Base-by-base conservation (phyloP, 2,888 invertebrate species). In the Tenthredo distinguenda region DNA sequence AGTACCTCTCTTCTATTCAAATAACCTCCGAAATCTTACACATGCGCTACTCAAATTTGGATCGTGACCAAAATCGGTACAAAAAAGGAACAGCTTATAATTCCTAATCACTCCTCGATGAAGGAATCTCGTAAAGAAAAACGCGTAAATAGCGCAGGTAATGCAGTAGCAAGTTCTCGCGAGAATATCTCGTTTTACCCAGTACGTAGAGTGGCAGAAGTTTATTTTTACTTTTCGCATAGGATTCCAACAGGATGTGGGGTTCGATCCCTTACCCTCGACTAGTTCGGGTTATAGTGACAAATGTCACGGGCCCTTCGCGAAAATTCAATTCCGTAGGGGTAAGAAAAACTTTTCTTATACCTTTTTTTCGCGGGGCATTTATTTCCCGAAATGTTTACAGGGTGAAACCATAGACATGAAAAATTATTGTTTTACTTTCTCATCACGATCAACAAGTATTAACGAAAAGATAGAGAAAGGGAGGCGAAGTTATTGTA, bases 291-390 rank as follows among this genome's bases (percentile, higher is more conserved):
- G 34, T 77, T 77, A 77, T 55, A 31, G 77, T 77, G 77, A 77
- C 50, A 77, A 77, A 77, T 77, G 77, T 77, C 47, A 77, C 50
- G 18, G 34, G 50, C 55, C 47, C 34, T 50, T 68, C 40, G 68
- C 50, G 40, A 50, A 74, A 77, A 77, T 77, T 77, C 77, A 77
- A 77, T 77, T 77, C 55, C 77, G 50, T 77, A n/a, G 77, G 77
- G 40, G 31, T 40, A 34, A n/a, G 55, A 77, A 12, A 77, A 77
- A 77, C 26, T 9, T 50, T 77, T 77, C 47, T 77, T 55, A 47
- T 55, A 31, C 50, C 26, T 9, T 77, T 31, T 76, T 77, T 72
- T n/a, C 50, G 40, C 47, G 12, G 55, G 50, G 31, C 47, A 50
- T 50, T 77, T 77, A 77, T 77, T 77, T 55, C 50, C 31, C 26